A percentile compares a stretch with the other conserved stretches of the same genome.
Evolutionary conservation across 2,888 invertebrate genomes (phyloP).

Genomic region (Ypsolopha scabrella): DNA sequence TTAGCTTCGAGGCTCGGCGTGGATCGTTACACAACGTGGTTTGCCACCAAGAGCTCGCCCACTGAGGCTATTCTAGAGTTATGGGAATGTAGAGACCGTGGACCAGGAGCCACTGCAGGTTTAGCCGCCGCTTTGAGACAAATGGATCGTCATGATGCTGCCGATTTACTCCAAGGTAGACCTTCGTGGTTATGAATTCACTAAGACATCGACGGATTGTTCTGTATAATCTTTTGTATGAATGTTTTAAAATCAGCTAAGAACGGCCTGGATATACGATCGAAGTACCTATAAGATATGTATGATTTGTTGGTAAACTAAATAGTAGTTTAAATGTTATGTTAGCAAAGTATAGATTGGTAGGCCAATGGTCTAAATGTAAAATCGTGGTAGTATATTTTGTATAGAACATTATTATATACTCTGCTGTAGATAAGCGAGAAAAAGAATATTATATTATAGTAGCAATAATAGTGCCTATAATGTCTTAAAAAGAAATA

Average conservation of each 20-base stretch:
- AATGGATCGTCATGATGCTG: conserved; percentile 59
- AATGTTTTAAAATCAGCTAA: neutral
- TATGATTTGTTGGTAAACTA: conserved; percentile 37
- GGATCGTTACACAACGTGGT: conserved; percentile 96
- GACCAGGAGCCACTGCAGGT: conserved; percentile 84
- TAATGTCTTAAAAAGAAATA: conserved; percentile 61
- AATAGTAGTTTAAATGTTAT: conserved; percentile 56
- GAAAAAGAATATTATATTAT: conserved; percentile 52
- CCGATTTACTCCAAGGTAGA: conserved; percentile 52
- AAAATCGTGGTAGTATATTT: conserved; percentile 64
- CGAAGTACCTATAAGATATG: conserved; percentile 5
- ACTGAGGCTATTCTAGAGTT: conserved; percentile 96
- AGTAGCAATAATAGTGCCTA: conserved; percentile 70
- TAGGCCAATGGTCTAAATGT: conserved; percentile 50
- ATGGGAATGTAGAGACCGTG: conserved; percentile 93
- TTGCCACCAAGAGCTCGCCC: conserved; percentile 96
- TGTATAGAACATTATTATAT: conserved; percentile 50
- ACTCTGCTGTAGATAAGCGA: conserved; percentile 61
- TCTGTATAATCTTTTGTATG: neutral
- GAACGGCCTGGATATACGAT: neutral
- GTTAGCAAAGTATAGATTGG: conserved; percentile 53
- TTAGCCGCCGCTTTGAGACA: conserved; percentile 63
- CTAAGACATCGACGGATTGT: neutral
- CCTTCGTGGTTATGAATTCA: conserved; percentile 62
- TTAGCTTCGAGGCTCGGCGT: conserved; percentile 93